Evolutionary conservation across 1,140 invertebrate species (phyloP).

Genomic region (Achroia grisella): DNA sequence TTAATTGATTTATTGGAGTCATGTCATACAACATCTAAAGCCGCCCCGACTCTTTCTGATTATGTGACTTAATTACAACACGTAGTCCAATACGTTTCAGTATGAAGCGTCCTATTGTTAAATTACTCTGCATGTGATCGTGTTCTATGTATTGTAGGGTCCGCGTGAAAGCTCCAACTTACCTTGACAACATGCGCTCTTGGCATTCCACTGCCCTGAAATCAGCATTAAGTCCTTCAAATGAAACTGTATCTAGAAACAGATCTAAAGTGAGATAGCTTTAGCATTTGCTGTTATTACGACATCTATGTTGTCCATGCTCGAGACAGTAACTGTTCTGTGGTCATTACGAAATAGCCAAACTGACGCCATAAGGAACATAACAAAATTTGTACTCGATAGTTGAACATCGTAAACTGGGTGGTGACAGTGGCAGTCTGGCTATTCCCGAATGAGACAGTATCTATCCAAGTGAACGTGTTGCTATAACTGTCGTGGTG

Average conservation of each 20-base stretch:
- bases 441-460: slow-evolving; percentile 12
- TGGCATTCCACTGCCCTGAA: slow-evolving; percentile 62
- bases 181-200: slow-evolving; percentile 64
- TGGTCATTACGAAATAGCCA: slow-evolving; percentile 19
- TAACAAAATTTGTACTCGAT: too few relatives aligned
- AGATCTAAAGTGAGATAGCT: slow-evolving; percentile 25
- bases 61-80: too few relatives aligned
- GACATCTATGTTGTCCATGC: slow-evolving; percentile 59
- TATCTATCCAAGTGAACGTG: slow-evolving; percentile 19
- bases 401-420: too few relatives aligned
- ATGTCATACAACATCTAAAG: slow-evolving; percentile 20
- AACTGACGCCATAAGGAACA: too few relatives aligned
- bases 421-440: background rate
- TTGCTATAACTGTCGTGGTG: slow-evolving; percentile 15
- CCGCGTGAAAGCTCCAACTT: slow-evolving; percentile 22
- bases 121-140: background rate
- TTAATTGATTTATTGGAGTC: background rate
- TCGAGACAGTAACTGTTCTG: slow-evolving; percentile 53
- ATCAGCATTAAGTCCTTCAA: slow-evolving; percentile 44
- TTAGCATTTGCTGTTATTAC: slow-evolving; percentile 52
- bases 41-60: background rate
- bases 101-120: slow-evolving; percentile 13
- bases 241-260: slow-evolving; percentile 7
- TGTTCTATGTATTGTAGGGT: background rate
- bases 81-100: too few relatives aligned